Percentiles rank a stretch among this genome's conserved stretches.
These are phyloP conservation scores for Metopia argyrocephala DNA, from an alignment of 2,888 invertebrate genomes.

Conservation along the genomic window DNA sequence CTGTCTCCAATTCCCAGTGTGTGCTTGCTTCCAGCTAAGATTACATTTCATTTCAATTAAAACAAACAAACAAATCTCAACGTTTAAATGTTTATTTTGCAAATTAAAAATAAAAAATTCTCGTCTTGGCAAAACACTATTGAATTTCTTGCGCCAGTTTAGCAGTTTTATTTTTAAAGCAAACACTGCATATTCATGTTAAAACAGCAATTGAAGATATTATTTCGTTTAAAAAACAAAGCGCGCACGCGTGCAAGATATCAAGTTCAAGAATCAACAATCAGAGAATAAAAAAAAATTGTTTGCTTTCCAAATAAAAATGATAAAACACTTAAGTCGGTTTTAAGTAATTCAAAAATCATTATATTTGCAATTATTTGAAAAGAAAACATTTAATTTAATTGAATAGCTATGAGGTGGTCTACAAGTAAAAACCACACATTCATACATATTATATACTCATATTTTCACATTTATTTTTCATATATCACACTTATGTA, in stretches of 20 bases:
- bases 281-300: constrained; percentile 10
- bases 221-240: constrained; percentile 5
- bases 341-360: not conserved
- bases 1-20: constrained; percentile 33
- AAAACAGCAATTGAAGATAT: not conserved
- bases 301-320: constrained; percentile 31
- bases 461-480: too few species aligned
- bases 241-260: constrained; percentile 52
- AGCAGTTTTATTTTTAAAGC: not conserved
- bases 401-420: not conserved
- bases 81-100: constrained; percentile 54
- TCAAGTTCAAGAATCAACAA: constrained; percentile 29
- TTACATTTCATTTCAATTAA: constrained; percentile 16
- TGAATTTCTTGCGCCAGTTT: not conserved
- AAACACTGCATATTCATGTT: not conserved
- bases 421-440: too few species aligned
- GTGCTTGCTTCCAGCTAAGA: not conserved
- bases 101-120: constrained; percentile 16
- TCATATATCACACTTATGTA: too few species aligned
- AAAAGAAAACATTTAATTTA: not conserved
- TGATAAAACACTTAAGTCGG: not conserved
- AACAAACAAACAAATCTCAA: constrained; percentile 1
- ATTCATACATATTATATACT: too few species aligned
- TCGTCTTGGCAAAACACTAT: not conserved
- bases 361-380: not conserved